These are phyloP conservation scores for Pelobates fuscus DNA, from an alignment of 2,113 vertebrate species.

Conservation along the genomic window DNA sequence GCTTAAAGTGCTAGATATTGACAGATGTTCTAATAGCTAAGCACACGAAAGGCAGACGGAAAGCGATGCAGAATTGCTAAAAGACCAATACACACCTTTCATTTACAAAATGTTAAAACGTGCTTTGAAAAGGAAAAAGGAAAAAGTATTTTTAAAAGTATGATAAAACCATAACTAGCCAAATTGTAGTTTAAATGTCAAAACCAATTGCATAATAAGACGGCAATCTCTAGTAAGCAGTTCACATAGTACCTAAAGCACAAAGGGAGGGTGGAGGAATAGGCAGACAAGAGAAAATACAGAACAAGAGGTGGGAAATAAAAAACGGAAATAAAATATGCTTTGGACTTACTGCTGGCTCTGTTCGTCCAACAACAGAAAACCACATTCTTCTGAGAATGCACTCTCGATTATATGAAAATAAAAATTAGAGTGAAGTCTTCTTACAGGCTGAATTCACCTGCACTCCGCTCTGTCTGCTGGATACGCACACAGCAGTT, in stretches of 20 bases:
- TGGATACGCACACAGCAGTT: conserved; percentile 54
- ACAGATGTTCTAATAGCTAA: too few species aligned
- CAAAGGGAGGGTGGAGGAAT: neutral
- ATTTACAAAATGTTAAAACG: too few species aligned
- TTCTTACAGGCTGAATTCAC: conserved; percentile 53
- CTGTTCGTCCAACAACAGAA: conserved; percentile 89
- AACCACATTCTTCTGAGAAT: conserved; percentile 85
- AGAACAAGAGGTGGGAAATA: neutral
- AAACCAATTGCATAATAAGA: too few species aligned
- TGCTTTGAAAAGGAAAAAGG: too few species aligned
- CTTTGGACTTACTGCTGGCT: conserved; percentile 73
- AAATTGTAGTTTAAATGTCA: too few species aligned
- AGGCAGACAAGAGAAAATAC: neutral
- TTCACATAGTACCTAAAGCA: neutral
- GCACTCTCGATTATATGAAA: conserved; percentile 56
- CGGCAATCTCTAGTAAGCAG: neutral
- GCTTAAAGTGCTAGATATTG: too few species aligned
- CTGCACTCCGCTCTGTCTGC: conserved; percentile 57
- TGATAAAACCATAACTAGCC: too few species aligned
- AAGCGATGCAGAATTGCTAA: too few species aligned
- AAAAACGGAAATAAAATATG: neutral
- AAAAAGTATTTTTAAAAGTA: too few species aligned
- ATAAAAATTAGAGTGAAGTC: conserved; percentile 48
- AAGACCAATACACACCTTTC: too few species aligned
- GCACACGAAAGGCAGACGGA: too few species aligned